These are phyloP conservation scores for Chelonus insularis DNA, from an alignment of 1,140 invertebrate species.

Conservation along the genomic window DNA sequence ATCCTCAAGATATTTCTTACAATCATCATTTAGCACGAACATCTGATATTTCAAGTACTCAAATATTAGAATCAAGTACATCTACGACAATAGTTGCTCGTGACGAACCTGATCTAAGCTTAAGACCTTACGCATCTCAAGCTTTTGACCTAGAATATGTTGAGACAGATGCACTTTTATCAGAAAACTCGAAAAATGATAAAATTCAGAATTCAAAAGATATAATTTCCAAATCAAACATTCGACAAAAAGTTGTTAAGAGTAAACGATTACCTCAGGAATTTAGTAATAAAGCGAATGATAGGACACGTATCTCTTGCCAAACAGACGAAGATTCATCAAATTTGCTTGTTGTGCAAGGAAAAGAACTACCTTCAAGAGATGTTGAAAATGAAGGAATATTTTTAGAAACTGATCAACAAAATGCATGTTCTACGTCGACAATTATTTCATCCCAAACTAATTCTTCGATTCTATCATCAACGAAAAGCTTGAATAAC, in stretches of 20 bases:
- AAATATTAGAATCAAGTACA: conserved; percentile 1
- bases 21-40: too few relatives aligned
- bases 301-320: conserved; percentile 13
- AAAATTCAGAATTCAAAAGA: conserved; percentile 13
- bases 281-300: neutral
- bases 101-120: neutral
- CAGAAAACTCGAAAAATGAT: conserved; percentile 20
- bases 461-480: neutral
- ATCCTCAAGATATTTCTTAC: too few relatives aligned
- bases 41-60: conserved; percentile 12
- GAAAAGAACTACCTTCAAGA: conserved; percentile 1
- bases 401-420: conserved; percentile 31
- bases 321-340: conserved; percentile 14
- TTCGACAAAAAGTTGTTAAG: conserved; percentile 10
- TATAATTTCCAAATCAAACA: conserved; percentile 19
- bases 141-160: conserved; percentile 30
- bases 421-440: neutral
- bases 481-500: neutral
- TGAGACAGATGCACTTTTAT: conserved; percentile 32
- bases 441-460: neutral
- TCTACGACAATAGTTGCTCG: neutral
- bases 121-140: neutral
- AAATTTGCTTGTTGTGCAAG: neutral
- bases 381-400: conserved; percentile 30
- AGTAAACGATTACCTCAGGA: conserved; percentile 7